phyloP scores from a whole-genome alignment of 2,888 invertebrate genomes.

The Pomacea canaliculata region DNA sequence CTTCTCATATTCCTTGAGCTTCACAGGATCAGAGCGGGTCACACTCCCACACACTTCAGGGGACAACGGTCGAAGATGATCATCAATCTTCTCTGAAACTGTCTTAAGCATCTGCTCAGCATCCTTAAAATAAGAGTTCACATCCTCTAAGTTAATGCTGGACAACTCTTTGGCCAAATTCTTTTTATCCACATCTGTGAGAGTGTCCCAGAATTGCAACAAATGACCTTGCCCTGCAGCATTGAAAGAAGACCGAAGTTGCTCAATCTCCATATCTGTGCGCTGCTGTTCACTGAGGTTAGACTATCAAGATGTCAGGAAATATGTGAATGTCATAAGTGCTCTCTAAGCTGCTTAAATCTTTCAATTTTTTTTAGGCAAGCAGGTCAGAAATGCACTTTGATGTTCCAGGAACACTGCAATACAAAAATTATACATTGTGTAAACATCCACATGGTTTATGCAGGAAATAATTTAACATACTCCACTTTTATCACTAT shows the following conservation, averaged over 20 bases:
- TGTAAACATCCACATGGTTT: too few relatives aligned
- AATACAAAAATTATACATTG: too few relatives aligned
- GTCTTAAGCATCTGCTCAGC: constrained; percentile 45
- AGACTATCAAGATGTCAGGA: too few relatives aligned
- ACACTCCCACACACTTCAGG: constrained; percentile 84
- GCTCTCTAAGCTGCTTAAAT: too few relatives aligned
- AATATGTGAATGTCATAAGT: too few relatives aligned
- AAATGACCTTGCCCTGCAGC: constrained; percentile 85
- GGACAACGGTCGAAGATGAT: constrained; percentile 86
- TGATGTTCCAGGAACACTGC: too few relatives aligned
- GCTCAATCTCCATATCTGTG: background rate
- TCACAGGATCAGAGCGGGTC: constrained; percentile 76
- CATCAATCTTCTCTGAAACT: constrained; percentile 78
- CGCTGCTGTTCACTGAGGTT: too few relatives aligned
- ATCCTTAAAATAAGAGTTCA: constrained; percentile 77
- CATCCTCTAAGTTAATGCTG: constrained; percentile 79
- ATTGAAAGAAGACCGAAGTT: constrained; percentile 65
- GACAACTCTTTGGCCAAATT: constrained; percentile 74
- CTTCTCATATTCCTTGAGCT: constrained; percentile 79
- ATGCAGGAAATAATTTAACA: too few relatives aligned
- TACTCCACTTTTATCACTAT: too few relatives aligned
- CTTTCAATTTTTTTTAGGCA: too few relatives aligned
- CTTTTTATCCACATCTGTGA: constrained; percentile 77
- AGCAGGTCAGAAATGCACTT: too few relatives aligned
- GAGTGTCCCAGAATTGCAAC: constrained; percentile 83